A percentile compares a stretch with the other conserved stretches of the same genome.
These are phyloP conservation scores for Aptenodytes forsteri DNA, from an alignment of 2,113 vertebrate genomes.

Conservation along the genomic window DNA sequence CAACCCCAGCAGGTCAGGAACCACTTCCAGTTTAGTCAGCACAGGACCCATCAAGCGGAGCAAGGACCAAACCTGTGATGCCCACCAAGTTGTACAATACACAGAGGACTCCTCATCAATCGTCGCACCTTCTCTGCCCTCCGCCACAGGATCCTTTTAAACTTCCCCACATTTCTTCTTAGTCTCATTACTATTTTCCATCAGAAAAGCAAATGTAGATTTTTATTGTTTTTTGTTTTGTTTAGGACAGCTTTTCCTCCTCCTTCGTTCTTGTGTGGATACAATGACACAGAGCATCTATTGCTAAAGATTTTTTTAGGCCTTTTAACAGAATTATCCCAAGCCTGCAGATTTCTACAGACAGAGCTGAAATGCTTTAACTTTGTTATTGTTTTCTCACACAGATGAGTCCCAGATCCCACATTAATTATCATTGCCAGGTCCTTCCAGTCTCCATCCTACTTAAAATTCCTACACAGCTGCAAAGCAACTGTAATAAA, in stretches of 20 bases:
- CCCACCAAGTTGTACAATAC: not conserved
- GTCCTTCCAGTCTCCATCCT: not conserved
- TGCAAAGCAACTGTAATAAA: not conserved
- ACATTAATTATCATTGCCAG: conserved; percentile 20
- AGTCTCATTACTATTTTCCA: not conserved
- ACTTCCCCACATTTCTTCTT: not conserved
- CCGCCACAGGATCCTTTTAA: not conserved
- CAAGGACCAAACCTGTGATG: not conserved
- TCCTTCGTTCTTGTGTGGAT: not conserved
- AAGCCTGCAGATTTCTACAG: not conserved
- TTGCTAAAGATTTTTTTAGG: not conserved
- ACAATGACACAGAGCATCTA: not conserved
- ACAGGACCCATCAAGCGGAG: not conserved
- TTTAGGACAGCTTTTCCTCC: not conserved
- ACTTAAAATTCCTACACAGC: not conserved
- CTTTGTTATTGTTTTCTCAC: conserved; percentile 13
- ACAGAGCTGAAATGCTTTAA: not conserved
- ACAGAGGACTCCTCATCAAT: not conserved
- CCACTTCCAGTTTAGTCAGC: not conserved
- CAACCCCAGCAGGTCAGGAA: not conserved
- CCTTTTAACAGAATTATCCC: not conserved
- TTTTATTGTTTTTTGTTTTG: not conserved
- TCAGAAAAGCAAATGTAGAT: not conserved
- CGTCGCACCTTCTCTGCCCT: not conserved
- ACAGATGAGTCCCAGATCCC: not conserved